phyloP scores from a whole-genome alignment of 2,888 invertebrate species.

The Beris chalybata region DNA sequence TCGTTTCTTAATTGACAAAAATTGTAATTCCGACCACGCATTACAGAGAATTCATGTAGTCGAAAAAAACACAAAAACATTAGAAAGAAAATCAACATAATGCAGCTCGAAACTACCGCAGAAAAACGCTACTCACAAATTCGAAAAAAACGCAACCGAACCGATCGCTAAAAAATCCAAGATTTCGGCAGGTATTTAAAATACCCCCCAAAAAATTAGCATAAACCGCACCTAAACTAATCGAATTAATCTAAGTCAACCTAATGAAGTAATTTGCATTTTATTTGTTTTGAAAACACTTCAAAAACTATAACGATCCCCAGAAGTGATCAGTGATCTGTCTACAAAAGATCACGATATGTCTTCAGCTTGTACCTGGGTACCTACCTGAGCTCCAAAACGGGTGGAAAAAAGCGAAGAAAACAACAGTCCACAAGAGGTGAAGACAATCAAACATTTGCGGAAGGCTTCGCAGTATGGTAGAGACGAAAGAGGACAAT shows the following conservation, averaged over 20 bases:
- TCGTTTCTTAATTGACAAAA: constrained; percentile 19
- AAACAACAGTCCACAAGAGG: neutral
- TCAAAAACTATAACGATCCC: constrained; percentile 33
- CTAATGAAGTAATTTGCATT: constrained; percentile 36
- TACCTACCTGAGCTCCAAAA: constrained; percentile 14
- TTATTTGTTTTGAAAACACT: constrained; percentile 35
- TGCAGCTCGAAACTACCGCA: too few species aligned
- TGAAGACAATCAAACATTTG: neutral
- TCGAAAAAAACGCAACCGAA: too few species aligned
- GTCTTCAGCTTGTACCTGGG: constrained; percentile 13
- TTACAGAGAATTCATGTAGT: too few species aligned
- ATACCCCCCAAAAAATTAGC: constrained; percentile 21
- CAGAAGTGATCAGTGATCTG: constrained; percentile 31
- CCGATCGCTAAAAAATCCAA: neutral
- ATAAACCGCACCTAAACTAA: constrained; percentile 33
- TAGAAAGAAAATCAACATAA: too few species aligned
- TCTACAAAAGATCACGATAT: constrained; percentile 28
- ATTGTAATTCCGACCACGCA: constrained; percentile 12
- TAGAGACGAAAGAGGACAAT: neutral
- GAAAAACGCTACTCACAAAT: too few species aligned
- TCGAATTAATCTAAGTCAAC: constrained; percentile 32
- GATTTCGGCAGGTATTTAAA: neutral
- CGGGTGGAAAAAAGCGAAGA: neutral
- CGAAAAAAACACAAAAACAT: too few species aligned
- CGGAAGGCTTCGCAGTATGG: constrained; percentile 1